A percentile compares a stretch with the other conserved stretches of the same genome.
phyloP scores from a whole-genome alignment of 2,797 vertebrate species.

The Benthosema pterotum region DNA sequence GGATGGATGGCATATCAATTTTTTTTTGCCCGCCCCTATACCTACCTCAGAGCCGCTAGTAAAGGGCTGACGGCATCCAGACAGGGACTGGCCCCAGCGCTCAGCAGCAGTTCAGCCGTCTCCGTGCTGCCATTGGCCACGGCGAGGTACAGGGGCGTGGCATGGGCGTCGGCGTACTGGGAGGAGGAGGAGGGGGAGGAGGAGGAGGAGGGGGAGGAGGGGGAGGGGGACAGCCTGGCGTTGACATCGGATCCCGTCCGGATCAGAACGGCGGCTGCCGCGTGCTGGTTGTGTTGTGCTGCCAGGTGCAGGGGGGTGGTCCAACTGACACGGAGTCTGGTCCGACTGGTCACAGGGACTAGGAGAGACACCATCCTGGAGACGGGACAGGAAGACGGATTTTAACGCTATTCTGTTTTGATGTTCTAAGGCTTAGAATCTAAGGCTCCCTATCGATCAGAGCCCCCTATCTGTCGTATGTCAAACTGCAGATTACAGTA shows the following conservation, averaged over 20 bases:
- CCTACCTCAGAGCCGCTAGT: constrained; percentile 87
- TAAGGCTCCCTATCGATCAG: no score
- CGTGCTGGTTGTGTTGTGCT: constrained; percentile 85
- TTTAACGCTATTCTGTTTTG: no score
- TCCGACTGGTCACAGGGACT: constrained; percentile 89
- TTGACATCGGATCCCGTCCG: constrained; percentile 90
- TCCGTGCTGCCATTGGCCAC: constrained; percentile 83
- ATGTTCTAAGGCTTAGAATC: no score
- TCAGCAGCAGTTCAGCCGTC: constrained; percentile 84
- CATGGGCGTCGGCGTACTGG: constrained; percentile 86
- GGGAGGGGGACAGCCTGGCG: constrained; percentile 79
- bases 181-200: constrained; percentile 82
- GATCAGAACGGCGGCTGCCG: constrained; percentile 86
- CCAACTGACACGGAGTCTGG: constrained; percentile 85
- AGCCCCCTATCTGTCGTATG: no score
- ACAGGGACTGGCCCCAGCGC: constrained; percentile 87
- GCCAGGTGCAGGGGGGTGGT: constrained; percentile 95
- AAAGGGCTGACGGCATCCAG: constrained; percentile 89
- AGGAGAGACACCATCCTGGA: constrained; percentile 90
- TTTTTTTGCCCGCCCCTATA: no score
- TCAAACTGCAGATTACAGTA: no score
- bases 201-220: constrained; percentile 78
- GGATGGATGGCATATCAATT: no score
- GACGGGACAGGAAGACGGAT: constrained; percentile 16
- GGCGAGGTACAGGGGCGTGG: constrained; percentile 88